A percentile compares a stretch with the other conserved stretches of the same genome.
Conservation (phyloP, 2,113 vertebrate genomes). For the Octodon degus region DNA sequence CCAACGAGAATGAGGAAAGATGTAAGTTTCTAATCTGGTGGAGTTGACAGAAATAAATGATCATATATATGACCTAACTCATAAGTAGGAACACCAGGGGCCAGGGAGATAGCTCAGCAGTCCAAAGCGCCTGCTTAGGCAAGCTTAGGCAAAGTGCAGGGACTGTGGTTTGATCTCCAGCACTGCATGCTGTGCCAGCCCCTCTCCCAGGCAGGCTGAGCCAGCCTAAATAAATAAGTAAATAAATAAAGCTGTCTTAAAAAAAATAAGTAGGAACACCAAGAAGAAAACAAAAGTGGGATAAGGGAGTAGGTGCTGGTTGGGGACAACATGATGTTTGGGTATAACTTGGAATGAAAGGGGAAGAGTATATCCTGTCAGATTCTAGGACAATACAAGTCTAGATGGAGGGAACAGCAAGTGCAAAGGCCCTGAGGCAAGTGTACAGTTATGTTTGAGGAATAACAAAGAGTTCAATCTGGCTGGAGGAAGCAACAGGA, state of each 20-base stretch:
- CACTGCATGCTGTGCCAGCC: too few relatives aligned
- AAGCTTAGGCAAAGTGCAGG: too few relatives aligned
- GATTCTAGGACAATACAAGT: neutral
- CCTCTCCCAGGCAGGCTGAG: too few relatives aligned
- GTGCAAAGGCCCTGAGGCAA: neutral
- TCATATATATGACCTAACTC: neutral
- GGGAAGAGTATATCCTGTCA: neutral
- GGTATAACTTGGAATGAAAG: neutral
- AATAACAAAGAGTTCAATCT: neutral
- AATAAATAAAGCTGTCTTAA: too few relatives aligned
- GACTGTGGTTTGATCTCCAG: too few relatives aligned
- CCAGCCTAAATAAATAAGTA: too few relatives aligned
- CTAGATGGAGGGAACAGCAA: neutral
- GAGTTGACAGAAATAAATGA: neutral
- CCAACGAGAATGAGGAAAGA: neutral
- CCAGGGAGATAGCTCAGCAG: too few relatives aligned
- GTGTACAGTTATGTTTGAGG: neutral
- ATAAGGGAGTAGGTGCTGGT: neutral
- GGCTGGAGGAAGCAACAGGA: neutral
- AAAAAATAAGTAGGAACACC: neutral
- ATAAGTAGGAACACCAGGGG: neutral
- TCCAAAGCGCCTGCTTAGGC: too few relatives aligned
- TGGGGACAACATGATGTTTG: neutral
- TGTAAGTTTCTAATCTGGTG: neutral
- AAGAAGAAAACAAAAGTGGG: neutral